A percentile compares a stretch with the other conserved stretches of the same genome.
Evolutionary conservation across 2,797 vertebrate species (phyloP).

Genomic region (Typhlichthys subterraneus): DNA sequence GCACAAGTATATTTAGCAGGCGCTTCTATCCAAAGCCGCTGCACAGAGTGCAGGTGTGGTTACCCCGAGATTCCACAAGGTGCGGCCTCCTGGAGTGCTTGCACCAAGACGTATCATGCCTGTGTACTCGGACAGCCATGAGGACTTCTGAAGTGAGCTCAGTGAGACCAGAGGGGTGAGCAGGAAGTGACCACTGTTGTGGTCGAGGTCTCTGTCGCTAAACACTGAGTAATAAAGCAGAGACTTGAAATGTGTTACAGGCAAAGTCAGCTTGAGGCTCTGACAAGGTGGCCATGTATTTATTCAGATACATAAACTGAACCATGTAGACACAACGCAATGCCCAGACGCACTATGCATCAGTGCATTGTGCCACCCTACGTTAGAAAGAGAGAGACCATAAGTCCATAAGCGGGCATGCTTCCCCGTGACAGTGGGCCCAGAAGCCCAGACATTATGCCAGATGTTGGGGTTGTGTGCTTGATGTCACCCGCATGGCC

Average conservation of each 20-base stretch:
- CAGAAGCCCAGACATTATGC: constrained; percentile 53
- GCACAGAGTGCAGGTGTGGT: no score
- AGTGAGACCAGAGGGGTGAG: constrained; percentile 69
- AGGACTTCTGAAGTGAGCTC: constrained; percentile 71
- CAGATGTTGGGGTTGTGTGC: constrained; percentile 67
- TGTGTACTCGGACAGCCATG: constrained; percentile 75
- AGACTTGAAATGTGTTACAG: no score
- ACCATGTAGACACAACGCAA: no score
- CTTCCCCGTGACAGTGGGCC: constrained; percentile 44
- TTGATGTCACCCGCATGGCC: constrained; percentile 63
- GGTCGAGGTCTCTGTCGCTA: constrained; percentile 55
- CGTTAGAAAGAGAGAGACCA: constrained; percentile 1
- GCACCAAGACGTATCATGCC: no score
- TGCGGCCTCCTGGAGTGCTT: no score
- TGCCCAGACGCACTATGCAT: no score
- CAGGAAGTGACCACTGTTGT: constrained; percentile 62
- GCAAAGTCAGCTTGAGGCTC: no score
- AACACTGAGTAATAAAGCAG: no score
- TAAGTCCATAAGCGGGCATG: constrained; percentile 13
- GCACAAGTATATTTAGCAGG: constrained; percentile 12
- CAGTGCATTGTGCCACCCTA: constrained; percentile 1
- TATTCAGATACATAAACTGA: no score
- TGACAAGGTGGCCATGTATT: no score
- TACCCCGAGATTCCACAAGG: no score
- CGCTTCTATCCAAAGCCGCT: no score